Base-by-base conservation (phyloP, 2,113 vertebrate genomes). In the Rhegmatorhina hoffmannsi region DNA sequence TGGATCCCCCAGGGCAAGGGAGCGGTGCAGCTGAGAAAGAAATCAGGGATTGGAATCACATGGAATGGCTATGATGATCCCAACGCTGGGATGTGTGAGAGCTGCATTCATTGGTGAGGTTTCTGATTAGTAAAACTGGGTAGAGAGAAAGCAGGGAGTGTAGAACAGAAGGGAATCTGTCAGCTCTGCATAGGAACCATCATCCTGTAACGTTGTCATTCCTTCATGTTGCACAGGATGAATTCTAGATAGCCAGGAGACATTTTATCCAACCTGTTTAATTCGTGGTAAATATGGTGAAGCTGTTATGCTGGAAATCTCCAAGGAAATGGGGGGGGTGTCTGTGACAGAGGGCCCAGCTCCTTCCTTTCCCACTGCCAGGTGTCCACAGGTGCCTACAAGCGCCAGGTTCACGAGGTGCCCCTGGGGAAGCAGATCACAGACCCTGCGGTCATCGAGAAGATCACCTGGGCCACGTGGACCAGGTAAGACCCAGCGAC, bases 401-500 rank as follows among this genome's bases (percentile, higher is more conserved):
- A 98, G 84, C 98, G 98, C 6, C 99, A 99, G 85, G 98, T 99
- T 8, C 99, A 99, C 0, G 99, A 99, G 83, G 99, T 99, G 34
- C 99, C 99, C 14, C 97, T 98, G 17, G 99, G 99, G 83, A 99
- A 99, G 96, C 97, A 98, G 44, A 96, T 99, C 62, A 97, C 97
- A 1, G 99, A 99, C 70, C 96, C 97, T 56, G 13, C 92, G 2
- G 33, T 98, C 25, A 97, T 98, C 15, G 99, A 99, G 84, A 99
- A 98, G 96, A 99, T 99, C 97, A 99, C 99, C 8, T 99, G 99
- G 99, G 99, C 99, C 33, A 99, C 99, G 0, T 99, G 99, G 99
- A 99, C 99, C 94, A 99, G 99, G 99, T 99, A 91, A 89, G 46
- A 28, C 1, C 31, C 34, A 18, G 5, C 0, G 16, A 13, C 23